phyloP scores from a whole-genome alignment of 37 sponge, comb jelly and placozoan species.

The Cliona cf. orientalis region DNA sequence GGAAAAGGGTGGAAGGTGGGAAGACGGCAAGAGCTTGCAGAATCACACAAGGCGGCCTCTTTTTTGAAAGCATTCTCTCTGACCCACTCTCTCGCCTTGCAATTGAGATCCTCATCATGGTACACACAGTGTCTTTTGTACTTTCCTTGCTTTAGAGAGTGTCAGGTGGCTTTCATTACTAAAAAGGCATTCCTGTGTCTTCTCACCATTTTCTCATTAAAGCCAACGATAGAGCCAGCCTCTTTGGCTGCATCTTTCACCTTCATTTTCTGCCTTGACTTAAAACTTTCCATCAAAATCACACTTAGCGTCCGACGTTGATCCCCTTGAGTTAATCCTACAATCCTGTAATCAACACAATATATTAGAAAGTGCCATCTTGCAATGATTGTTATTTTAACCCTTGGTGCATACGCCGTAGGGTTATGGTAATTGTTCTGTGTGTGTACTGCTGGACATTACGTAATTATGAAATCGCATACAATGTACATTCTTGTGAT shows the following conservation, averaged over 20 bases:
- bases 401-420: too few relatives aligned
- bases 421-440: too few relatives aligned
- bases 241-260: background rate
- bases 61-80: constrained; percentile 9
- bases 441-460: too few relatives aligned
- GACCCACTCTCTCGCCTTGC: background rate
- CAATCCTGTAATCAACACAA: too few relatives aligned
- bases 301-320: background rate
- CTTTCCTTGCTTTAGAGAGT: background rate
- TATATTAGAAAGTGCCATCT: too few relatives aligned
- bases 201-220: constrained; percentile 9
- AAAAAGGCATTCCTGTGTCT: constrained; percentile 6
- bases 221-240: constrained; percentile 9
- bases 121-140: background rate
- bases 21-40: constrained; percentile 7
- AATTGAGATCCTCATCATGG: background rate
- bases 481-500: too few relatives aligned
- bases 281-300: background rate
- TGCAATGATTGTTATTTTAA: too few relatives aligned
- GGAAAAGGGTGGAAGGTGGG: background rate
- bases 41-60: background rate
- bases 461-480: too few relatives aligned
- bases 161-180: background rate
- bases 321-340: too few relatives aligned
- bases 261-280: background rate